These are phyloP conservation scores for Thunnus maccoyii DNA, from an alignment of 2,113 vertebrate species.

Conservation along the genomic window DNA sequence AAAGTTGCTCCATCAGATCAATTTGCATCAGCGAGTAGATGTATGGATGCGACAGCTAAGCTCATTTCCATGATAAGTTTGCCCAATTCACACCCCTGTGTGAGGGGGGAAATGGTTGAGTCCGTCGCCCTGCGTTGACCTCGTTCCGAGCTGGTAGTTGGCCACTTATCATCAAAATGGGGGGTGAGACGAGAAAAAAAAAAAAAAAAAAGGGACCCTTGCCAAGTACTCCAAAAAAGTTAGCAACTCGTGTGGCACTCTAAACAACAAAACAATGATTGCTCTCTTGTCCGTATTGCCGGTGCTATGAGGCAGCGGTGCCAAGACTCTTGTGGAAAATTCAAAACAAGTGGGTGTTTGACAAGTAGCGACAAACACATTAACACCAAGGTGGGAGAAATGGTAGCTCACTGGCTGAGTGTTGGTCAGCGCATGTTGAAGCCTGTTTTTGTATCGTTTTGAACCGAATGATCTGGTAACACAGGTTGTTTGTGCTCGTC, in stretches of 20 bases:
- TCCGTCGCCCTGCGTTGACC: slow-evolving; percentile 57
- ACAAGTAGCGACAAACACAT: slow-evolving; percentile 79
- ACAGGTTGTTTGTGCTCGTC: not conserved
- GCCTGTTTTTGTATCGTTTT: slow-evolving; percentile 26
- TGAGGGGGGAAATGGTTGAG: slow-evolving; percentile 48
- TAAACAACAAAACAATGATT: slow-evolving; percentile 78
- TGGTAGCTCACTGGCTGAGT: slow-evolving; percentile 54
- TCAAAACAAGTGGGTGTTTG: slow-evolving; percentile 83
- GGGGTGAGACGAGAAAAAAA: slow-evolving; percentile 23
- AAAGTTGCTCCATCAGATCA: not conserved
- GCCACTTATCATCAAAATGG: slow-evolving; percentile 79
- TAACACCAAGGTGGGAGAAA: slow-evolving; percentile 78
- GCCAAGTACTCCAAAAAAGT: slow-evolving; percentile 80
- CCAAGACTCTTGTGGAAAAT: slow-evolving; percentile 77
- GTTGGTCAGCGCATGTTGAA: slow-evolving; percentile 56
- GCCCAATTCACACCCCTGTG: slow-evolving; percentile 38
- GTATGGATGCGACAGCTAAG: not conserved
- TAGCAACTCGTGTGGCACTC: slow-evolving; percentile 70
- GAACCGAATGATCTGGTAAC: not conserved
- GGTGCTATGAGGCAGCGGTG: slow-evolving; percentile 61
- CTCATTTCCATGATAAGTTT: not conserved
- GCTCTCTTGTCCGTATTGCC: slow-evolving; percentile 70
- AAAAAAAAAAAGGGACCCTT: slow-evolving; percentile 53
- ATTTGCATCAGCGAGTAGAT: slow-evolving; percentile 10
- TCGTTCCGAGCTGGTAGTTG: slow-evolving; percentile 57